Evolutionary conservation across 2,113 vertebrate genomes (phyloP), one percentile per base, ranked within the genome.

Genomic region (Dicerorhinus sumatrensis): DNA sequence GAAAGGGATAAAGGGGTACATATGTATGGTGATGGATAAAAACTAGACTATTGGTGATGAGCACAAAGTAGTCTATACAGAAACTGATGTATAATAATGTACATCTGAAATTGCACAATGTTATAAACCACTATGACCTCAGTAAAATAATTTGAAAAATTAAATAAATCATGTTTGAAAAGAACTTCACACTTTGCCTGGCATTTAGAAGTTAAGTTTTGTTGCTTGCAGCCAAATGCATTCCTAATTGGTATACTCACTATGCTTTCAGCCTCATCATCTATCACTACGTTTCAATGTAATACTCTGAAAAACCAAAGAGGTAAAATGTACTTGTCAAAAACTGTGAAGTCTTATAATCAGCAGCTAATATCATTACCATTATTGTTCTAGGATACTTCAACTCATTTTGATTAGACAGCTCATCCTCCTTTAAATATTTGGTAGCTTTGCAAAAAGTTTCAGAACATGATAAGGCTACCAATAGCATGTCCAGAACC

Each of bases 261-360:
- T 91, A 54, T 72, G 9, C n/a, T 91, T 93, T 80, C 83, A 85
- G 83, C 60, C 29, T 82, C 48, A 70, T 36, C 20, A 84, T 51
- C 17, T 89, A 81, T 70, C 62, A 72, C 56, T 70, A 54, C 80
- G 39, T 60, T 97, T 94, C 67, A 51, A 11, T 88, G 69, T 73
- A 84, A 84, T 48, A 87, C 12, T 90, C 58, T 27, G 51, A 96
- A 31, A 42, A 96, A 91, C 70, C 75, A 88, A 97, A 96, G 33
- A 62, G 31, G 12, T 94, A 84, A 87, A 89, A 62, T 62, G n/a
- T 75, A 79, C 69, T 89, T 80, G 54, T 92, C 56, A 65, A 70
- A 92, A 63, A 56, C n/a, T 75, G 56, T 25, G 23, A 85, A 95
- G 54, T 84, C 76, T 96, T 88, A 88, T 36, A 87, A 89, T 92